phyloP scores from a whole-genome alignment of 2,797 vertebrate genomes.

The Natrix natrix region DNA sequence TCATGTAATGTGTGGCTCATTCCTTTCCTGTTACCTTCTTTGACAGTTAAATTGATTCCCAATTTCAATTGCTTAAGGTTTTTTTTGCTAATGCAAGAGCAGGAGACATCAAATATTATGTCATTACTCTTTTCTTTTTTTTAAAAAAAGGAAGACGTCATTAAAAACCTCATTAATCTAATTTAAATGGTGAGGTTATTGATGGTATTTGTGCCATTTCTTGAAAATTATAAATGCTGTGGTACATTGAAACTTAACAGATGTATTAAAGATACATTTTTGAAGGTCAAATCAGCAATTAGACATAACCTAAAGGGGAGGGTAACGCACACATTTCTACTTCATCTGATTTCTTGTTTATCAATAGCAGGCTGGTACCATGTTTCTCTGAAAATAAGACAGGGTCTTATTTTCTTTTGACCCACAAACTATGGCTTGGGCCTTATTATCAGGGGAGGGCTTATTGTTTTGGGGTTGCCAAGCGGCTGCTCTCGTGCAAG shows the following conservation, averaged over 20 bases:
- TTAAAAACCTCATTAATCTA: conserved; percentile 17
- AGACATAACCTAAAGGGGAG: not conserved
- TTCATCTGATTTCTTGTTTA: not conserved
- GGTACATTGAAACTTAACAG: not conserved
- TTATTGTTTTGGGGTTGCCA: too few relatives aligned
- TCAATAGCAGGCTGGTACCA: not conserved
- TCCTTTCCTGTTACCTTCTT: not conserved
- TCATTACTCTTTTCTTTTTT: too few relatives aligned
- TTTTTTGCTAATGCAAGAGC: not conserved
- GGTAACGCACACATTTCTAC: not conserved
- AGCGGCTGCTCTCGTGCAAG: too few relatives aligned
- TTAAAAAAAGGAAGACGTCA: not conserved
- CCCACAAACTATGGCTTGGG: too few relatives aligned
- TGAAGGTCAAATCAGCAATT: not conserved
- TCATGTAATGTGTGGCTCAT: not conserved
- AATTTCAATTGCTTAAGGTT: not conserved
- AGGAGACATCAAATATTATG: not conserved
- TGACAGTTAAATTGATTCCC: not conserved
- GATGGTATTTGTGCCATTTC: not conserved
- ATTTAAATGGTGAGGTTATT: conserved; percentile 6
- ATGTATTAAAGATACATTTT: not conserved
- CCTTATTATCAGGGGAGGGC: too few relatives aligned
- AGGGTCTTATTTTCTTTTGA: too few relatives aligned
- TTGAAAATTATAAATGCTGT: not conserved
- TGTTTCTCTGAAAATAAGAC: too few relatives aligned